phyloP scores from a whole-genome alignment of 2,797 vertebrate genomes.

The Microctenopoma stevenorrisi region DNA sequence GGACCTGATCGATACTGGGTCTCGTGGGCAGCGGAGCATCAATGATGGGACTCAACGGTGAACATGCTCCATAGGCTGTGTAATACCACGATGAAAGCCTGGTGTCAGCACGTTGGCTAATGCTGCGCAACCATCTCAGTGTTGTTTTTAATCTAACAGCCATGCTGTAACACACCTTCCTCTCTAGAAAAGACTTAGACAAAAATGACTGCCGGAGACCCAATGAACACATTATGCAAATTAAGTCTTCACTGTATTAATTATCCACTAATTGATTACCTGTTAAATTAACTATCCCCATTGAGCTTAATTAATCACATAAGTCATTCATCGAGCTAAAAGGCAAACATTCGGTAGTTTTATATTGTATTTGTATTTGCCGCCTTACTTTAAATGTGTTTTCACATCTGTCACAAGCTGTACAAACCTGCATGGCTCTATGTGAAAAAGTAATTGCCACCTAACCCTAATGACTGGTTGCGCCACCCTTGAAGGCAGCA shows the following conservation, averaged over 20 bases:
- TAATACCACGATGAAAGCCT: conserved; percentile 38
- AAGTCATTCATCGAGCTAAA: background rate
- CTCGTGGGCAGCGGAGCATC: conserved; percentile 62
- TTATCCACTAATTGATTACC: background rate
- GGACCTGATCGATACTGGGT: conserved; percentile 71
- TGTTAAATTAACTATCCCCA: background rate
- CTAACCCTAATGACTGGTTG: no score
- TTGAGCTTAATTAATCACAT: no score
- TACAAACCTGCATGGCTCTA: no score
- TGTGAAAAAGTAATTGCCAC: no score
- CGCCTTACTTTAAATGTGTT: no score
- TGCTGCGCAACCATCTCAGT: conserved; percentile 12
- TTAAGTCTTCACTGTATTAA: background rate
- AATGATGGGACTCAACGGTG: conserved; percentile 36
- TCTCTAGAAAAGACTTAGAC: background rate
- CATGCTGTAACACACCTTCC: background rate
- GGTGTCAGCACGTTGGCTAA: conserved; percentile 38
- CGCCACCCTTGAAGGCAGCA: no score
- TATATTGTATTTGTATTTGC: no score
- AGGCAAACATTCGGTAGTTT: background rate
- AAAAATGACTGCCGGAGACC: background rate
- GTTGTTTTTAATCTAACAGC: background rate
- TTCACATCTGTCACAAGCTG: no score
- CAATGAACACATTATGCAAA: background rate
- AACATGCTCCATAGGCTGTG: conserved; percentile 38